Base-by-base conservation (phyloP, 30 jellyfish, hydroid and myxozoan genomes). In the Cassiopea xamachana region DNA sequence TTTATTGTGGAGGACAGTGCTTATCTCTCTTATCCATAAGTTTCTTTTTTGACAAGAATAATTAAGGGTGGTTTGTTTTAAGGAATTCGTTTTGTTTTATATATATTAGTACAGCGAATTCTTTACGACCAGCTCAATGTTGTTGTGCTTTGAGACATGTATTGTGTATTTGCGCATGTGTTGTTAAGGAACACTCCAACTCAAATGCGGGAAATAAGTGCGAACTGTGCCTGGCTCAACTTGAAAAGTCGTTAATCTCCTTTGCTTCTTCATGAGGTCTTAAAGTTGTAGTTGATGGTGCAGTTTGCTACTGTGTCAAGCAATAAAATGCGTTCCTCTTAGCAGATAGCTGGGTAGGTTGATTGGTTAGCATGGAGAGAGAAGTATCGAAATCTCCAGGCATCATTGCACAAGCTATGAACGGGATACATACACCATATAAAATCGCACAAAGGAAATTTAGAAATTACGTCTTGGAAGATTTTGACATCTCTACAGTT, bases 401-500 rank as follows among this genome's bases (percentile, higher is more conserved):
- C 6, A 64, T 64, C 19, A 14, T 64, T 0, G 74, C 83, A 48
- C 72, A 47, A 46, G 71, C 82, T 15, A 50, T 82, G 43, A 82
- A 82, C 64, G 90, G 90, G 7, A 27, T 82, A 48, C 90, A 82
- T 43, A 10, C 82, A 7, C 73, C 71, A 1, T 50, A 46, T 70
- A 82, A 82, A 67, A 51, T 82, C 46, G 80, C 83, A 16, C 82
- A 77, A 43, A 62, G 77, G 75, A 87, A 87, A 77, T 76, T 87
- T 45, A 60, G 27, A 51, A 80, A 87, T 58, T 76, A 87, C 76
- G 78, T 80, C 50, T 80, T 80, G 49, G 94, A 87, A 61, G 94
- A 87, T 55, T 87, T 87, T 78, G 94, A 87, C 68, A 87, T 87
- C 76, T 82, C 90, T 27, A 82, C 90, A 7, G 82, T 82, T 68